Conservation (phyloP, 2,797 vertebrate species). For the Astyanax mexicanus region DNA sequence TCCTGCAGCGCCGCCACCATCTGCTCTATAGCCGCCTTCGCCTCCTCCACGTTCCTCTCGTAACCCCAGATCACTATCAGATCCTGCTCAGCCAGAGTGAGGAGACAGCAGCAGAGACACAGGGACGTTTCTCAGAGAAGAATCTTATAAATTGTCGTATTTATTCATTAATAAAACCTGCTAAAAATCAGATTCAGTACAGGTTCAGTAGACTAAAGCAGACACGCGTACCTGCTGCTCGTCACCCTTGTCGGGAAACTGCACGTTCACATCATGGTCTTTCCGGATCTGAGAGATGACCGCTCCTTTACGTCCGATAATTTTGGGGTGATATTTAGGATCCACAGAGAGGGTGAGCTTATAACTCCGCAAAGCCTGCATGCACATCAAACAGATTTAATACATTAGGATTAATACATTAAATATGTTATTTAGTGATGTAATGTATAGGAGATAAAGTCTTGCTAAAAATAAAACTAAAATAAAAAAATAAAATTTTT, state of each 20-base stretch:
- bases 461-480: no score
- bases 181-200: neutral
- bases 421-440: no score
- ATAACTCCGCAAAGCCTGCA: constrained; percentile 81
- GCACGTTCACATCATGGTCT: constrained; percentile 82
- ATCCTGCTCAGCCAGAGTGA: constrained; percentile 65
- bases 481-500: no score
- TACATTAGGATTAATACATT: no score
- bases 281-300: constrained; percentile 84
- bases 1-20: constrained; percentile 80
- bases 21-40: constrained; percentile 76
- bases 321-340: constrained; percentile 84
- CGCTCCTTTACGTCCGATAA: constrained; percentile 82
- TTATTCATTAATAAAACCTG: neutral
- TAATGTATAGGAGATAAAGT: no score
- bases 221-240: constrained; percentile 77
- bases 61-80: constrained; percentile 82
- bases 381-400: constrained; percentile 14
- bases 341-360: constrained; percentile 80
- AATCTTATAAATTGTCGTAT: neutral
- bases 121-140: neutral
- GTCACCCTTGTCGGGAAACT: constrained; percentile 84
- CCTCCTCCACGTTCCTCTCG: constrained; percentile 78
- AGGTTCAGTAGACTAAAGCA: neutral
- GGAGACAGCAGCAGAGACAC: no score